These are phyloP conservation scores for Leucophora obtusa DNA, from an alignment of 2,888 invertebrate genomes.

Conservation along the genomic window DNA sequence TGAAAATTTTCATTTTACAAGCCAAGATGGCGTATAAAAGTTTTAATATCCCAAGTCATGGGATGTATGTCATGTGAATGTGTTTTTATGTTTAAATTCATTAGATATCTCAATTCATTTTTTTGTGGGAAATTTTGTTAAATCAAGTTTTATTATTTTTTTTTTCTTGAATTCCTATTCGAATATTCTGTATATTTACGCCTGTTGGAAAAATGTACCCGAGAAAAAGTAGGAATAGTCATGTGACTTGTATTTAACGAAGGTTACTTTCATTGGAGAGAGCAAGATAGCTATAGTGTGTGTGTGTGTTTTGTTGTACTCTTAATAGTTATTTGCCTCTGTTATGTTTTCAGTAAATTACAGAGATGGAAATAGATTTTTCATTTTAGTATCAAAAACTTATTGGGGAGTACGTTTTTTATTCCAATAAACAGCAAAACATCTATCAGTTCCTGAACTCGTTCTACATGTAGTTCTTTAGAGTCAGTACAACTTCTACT, in stretches of 20 bases:
- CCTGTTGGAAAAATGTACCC: conserved; percentile 45
- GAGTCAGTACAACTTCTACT: no score
- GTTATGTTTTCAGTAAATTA: conserved; percentile 20
- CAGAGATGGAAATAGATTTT: no score
- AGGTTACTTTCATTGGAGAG: conserved; percentile 67
- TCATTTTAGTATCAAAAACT: no score
- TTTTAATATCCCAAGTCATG: conserved; percentile 69
- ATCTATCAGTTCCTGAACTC: no score
- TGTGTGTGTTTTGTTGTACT: conserved; percentile 1
- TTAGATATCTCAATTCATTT: background rate
- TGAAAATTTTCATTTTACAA: conserved; percentile 32
- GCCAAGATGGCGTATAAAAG: conserved; percentile 62
- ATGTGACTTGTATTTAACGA: conserved; percentile 70
- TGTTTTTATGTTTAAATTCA: conserved; percentile 2
- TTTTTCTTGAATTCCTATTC: background rate
- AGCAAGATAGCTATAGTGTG: conserved; percentile 67
- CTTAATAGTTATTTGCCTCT: conserved; percentile 26
- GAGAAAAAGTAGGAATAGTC: conserved; percentile 66
- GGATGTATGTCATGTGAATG: conserved; percentile 73
- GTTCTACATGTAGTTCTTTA: no score
- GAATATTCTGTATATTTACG: no score
- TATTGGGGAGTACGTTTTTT: no score
- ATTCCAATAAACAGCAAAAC: no score
- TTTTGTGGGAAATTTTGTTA: background rate
- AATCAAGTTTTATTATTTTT: no score